phyloP scores from a whole-genome alignment of 2,797 vertebrate species.

The Coluber constrictor region DNA sequence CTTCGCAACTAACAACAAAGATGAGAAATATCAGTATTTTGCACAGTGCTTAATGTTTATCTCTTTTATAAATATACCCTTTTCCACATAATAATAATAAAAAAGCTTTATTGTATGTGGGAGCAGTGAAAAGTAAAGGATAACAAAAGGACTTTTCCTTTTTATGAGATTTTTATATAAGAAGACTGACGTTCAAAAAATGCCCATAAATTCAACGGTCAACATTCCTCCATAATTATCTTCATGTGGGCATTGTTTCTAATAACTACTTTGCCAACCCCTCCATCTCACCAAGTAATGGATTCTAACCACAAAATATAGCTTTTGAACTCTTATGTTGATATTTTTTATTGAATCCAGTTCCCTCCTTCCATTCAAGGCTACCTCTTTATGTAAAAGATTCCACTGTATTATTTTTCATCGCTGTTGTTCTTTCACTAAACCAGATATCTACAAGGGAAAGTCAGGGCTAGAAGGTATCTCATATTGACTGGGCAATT shows the following conservation, averaged over 20 bases:
- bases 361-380: background rate
- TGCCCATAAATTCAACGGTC: background rate
- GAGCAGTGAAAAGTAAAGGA: background rate
- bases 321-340: constrained; percentile 29
- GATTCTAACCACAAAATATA: background rate
- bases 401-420: background rate
- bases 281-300: background rate
- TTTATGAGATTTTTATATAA: background rate
- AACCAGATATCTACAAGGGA: background rate
- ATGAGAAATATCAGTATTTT: background rate
- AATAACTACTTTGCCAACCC: background rate
- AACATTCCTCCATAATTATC: background rate
- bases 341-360: constrained; percentile 21
- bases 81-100: background rate
- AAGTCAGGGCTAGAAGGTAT: background rate
- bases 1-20: background rate
- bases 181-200: background rate
- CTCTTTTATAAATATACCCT: background rate
- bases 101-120: background rate
- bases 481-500: background rate
- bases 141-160: background rate
- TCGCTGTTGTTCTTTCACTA: background rate
- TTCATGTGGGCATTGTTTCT: background rate
- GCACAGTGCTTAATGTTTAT: background rate
- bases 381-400: background rate